Base-by-base conservation (phyloP, 1,140 invertebrate genomes). In the Monomorium pharaonis region DNA sequence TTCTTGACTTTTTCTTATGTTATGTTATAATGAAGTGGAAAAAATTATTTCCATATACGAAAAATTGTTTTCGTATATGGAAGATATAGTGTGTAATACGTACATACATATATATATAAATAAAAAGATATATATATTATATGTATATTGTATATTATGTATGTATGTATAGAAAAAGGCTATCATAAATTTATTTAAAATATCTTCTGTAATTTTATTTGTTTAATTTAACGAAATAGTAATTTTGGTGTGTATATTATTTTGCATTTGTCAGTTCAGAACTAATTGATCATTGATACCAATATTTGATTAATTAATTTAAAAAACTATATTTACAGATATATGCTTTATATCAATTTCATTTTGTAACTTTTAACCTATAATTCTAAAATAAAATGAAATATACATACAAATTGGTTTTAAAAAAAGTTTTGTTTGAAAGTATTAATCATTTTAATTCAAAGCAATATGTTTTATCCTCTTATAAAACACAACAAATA, bases 231-330 rank as follows among this genome's bases (percentile, higher is more conserved):
- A 60, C 14, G 14, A 42, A 76, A 58, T 16, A 42, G 3, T 4
- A 58, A 42, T 58, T 60, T 4, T 60, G 33, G 6, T 75, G 42
- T 75, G 16, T 27, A 75, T 58, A 60, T 37, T 65, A 65, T 76
- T 75, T 27, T 76, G 54, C 72, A 76, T 76, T 76, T 75, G 72
- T 76, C 33, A 60, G 37, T 60, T 76, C 14, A 27, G 27, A 51
- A 44, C 2, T 7, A 44, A 44, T 69, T 65, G 62, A 65, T 10
- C n/a, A 65, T 14, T 10, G 5, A 65, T 42, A 42, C 1, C 5
- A 12, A 65, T 24, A 14, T 30, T 5, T 65, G 37, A 67, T 67
- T 67, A 65, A 65, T 42, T 24, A 27, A 27, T 27, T 12, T 51
- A 72, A 49, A 51, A 51, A 24, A 30, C 18, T 69, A 24, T 21